Evolutionary conservation across 2,797 vertebrate species (phyloP), one percentile per base, ranked within the genome.

Genomic region (Liparis tanakae): DNA sequence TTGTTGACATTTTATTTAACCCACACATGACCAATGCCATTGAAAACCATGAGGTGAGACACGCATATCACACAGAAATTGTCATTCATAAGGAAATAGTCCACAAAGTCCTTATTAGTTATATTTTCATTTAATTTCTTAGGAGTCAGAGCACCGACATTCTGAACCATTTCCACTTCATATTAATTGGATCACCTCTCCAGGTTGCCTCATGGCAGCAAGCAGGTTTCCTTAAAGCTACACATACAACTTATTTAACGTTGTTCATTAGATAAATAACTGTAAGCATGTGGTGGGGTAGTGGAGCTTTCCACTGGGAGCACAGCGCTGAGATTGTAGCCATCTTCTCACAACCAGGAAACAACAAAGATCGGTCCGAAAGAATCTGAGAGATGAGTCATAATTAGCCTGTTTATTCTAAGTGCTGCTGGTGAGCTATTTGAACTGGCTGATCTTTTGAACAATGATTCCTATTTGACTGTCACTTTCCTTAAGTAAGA

Each of bases 401-500:
- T 70, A 55, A 70, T 71, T 51, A 79, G 61, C 46, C 68, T 22
- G 58, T 65, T 74, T 50, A 59, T 76, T 22, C 17, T 54, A 43
- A 62, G 7, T 33, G 50, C 68, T 76, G 41, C 66, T 78, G 36
- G 41, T 48, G 62, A 85, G 63, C 37, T 20, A 14, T 81, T 76
- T 84, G 56, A 81, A 81, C 70, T 55, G 33, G 7, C 37, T 84
- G 67, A 76, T 70, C 72, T 71, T 64, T 67, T 51, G 55, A 82
- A 86, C 79, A 85, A 77, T 66, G 70, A 65, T 12, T 64, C 51
- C 72, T 77, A 65, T 80, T 79, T 65, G 70, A 69, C 76, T 80
- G 81, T 84, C 78, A 82, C 54, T 82, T 85, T 80, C 74, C 75
- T 57, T 79, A 72, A 89, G 54, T 56, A 64, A 87, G 79, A 88